phyloP scores from a whole-genome alignment of 2,888 invertebrate genomes.

The Himalopsyche anomala region DNA sequence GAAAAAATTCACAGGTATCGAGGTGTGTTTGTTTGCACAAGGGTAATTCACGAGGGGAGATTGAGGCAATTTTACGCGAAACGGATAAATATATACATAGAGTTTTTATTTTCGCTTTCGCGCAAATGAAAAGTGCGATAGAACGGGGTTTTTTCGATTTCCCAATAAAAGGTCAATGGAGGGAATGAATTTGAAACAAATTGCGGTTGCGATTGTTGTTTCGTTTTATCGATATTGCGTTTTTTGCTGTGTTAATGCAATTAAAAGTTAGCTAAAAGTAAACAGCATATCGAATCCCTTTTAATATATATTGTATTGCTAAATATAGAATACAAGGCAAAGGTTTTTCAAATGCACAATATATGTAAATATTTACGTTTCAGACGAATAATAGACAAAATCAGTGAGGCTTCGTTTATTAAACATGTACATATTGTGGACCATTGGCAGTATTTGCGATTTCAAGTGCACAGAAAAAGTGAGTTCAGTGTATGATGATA shows the following conservation, averaged over 20 bases:
- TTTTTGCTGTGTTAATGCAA: constrained; percentile 4
- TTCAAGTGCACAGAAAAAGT: too few relatives aligned
- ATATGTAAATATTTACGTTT: too few relatives aligned
- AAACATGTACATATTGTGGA: too few relatives aligned
- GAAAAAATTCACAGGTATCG: constrained; percentile 37
- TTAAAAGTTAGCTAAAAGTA: constrained; percentile 25
- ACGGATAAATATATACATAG: constrained; percentile 40
- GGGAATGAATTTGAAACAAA: constrained; percentile 37
- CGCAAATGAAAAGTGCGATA: constrained; percentile 40
- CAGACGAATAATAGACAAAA: too few relatives aligned
- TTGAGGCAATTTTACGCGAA: constrained; percentile 33
- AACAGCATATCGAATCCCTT: neutral
- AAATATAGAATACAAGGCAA: too few relatives aligned
- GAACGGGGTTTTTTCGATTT: constrained; percentile 29
- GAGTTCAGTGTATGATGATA: too few relatives aligned
- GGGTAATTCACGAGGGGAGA: constrained; percentile 41
- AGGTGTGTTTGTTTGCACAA: constrained; percentile 41
- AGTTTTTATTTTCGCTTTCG: constrained; percentile 41
- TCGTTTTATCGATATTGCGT: constrained; percentile 27
- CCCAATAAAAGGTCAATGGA: constrained; percentile 40
- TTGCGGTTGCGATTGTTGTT: constrained; percentile 39
- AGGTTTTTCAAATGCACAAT: too few relatives aligned
- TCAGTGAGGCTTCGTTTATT: too few relatives aligned
- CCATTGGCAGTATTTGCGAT: too few relatives aligned
- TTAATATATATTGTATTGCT: too few relatives aligned